A percentile compares a stretch with the other conserved stretches of the same genome.
Evolutionary conservation across 1,140 invertebrate species (phyloP).

Genomic region (Paralvinella palmiformis): DNA sequence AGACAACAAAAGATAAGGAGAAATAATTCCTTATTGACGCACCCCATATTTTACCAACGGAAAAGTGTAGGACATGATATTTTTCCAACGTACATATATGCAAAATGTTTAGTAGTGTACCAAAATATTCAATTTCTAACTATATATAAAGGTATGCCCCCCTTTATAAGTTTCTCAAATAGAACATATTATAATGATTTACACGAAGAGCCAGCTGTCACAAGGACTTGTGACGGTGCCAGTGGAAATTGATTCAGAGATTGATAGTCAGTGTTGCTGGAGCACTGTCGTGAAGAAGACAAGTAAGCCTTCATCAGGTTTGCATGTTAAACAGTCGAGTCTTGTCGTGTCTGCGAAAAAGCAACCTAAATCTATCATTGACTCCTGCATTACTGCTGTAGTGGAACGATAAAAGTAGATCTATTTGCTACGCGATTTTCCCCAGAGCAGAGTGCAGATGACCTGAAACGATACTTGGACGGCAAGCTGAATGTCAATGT

Average conservation of each 20-base stretch:
- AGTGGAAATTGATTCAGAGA: background rate
- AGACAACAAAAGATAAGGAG: too few relatives aligned
- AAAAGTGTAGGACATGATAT: too few relatives aligned
- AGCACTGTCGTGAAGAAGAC: background rate
- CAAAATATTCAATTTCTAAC: too few relatives aligned
- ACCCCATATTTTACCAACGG: too few relatives aligned
- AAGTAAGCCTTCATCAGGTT: background rate
- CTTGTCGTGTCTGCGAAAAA: background rate
- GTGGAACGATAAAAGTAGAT: background rate
- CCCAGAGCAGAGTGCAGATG: conserved; percentile 1
- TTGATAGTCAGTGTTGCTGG: background rate
- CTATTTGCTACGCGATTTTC: background rate
- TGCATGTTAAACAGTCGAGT: background rate
- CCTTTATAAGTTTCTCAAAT: too few relatives aligned
- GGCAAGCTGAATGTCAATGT: conserved; percentile 4
- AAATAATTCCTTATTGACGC: too few relatives aligned
- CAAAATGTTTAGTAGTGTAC: too few relatives aligned
- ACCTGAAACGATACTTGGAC: background rate
- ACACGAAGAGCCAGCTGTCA: background rate
- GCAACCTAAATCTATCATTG: background rate
- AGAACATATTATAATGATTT: too few relatives aligned
- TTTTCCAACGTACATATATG: too few relatives aligned
- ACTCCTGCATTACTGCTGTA: background rate
- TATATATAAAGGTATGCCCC: too few relatives aligned
- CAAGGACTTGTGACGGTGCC: background rate